Percentiles rank a stretch among this genome's conserved stretches.
Conservation (phyloP, 2,797 vertebrate species). For the Jordanella pulchra region DNA sequence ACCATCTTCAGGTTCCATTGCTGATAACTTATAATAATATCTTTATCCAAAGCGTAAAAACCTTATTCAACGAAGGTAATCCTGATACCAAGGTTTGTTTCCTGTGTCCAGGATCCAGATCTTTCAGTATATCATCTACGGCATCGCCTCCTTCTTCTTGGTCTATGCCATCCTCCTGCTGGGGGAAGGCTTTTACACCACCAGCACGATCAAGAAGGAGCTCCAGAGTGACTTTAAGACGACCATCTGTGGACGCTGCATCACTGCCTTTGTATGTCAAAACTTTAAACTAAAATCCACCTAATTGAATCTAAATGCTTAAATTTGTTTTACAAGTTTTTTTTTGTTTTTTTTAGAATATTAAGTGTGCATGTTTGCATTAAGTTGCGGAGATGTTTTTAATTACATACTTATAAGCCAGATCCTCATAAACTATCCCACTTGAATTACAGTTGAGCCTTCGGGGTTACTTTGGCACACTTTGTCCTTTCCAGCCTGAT, state of each 20-base stretch:
- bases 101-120: constrained; percentile 87
- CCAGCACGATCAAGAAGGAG: constrained; percentile 92
- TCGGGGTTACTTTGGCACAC: constrained; percentile 52
- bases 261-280: constrained; percentile 90
- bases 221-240: constrained; percentile 98
- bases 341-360: constrained; percentile 5
- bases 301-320: constrained; percentile 21
- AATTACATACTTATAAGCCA: not conserved
- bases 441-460: constrained; percentile 22
- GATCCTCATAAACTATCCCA: constrained; percentile 13
- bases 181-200: constrained; percentile 98
- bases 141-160: constrained; percentile 96
- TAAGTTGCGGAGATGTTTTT: constrained; percentile 6
- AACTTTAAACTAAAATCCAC: constrained; percentile 24
- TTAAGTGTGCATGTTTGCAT: not conserved
- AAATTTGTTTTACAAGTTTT: constrained; percentile 13
- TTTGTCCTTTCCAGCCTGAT: constrained; percentile 67
- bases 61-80: not conserved
- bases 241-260: constrained; percentile 95
- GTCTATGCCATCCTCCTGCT: constrained; percentile 94
- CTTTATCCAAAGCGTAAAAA: not conserved
- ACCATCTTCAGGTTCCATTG: too few species aligned
- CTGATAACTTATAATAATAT: not conserved
- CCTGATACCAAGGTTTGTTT: not conserved
- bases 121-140: constrained; percentile 98